Evolutionary conservation across 2,888 invertebrate genomes (phyloP).

Genomic region (Nomada lathburiana): DNA sequence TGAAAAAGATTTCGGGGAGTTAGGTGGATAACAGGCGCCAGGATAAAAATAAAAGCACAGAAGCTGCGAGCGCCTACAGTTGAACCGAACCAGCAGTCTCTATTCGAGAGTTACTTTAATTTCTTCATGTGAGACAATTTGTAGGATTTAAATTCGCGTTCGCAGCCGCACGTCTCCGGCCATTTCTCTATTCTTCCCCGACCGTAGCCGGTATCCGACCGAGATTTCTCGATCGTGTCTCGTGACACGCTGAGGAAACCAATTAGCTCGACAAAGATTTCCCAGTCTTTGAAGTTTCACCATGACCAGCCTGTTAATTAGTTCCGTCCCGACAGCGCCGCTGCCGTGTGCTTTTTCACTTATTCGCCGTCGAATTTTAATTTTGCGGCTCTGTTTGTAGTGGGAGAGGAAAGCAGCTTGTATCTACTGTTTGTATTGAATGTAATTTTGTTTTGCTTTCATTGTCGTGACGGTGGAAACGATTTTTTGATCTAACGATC

Average conservation of each 20-base stretch:
- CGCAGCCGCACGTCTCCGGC: neutral
- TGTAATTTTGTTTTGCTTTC: too few species aligned
- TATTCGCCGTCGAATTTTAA: neutral
- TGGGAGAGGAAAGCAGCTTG: neutral
- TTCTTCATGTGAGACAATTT: constrained; percentile 29
- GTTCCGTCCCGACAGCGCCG: neutral
- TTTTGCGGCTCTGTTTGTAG: neutral
- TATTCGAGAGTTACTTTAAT: constrained; percentile 51
- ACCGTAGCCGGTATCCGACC: neutral
- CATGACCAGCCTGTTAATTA: constrained; percentile 26
- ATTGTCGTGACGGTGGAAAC: too few species aligned
- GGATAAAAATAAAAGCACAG: neutral
- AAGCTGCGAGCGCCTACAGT: constrained; percentile 19
- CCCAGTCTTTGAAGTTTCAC: constrained; percentile 3
- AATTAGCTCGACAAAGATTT: constrained; percentile 38
- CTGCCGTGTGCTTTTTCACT: neutral
- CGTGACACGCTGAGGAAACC: constrained; percentile 4
- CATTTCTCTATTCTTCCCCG: neutral
- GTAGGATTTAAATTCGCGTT: constrained; percentile 17
- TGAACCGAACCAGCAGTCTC: constrained; percentile 12
- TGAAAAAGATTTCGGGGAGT: constrained; percentile 19
- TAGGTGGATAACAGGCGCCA: neutral
- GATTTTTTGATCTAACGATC: too few species aligned
- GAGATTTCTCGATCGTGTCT: neutral
- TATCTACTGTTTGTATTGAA: neutral